phyloP scores from a whole-genome alignment of 2,113 vertebrate genomes.

The Nematolebias whitei region DNA sequence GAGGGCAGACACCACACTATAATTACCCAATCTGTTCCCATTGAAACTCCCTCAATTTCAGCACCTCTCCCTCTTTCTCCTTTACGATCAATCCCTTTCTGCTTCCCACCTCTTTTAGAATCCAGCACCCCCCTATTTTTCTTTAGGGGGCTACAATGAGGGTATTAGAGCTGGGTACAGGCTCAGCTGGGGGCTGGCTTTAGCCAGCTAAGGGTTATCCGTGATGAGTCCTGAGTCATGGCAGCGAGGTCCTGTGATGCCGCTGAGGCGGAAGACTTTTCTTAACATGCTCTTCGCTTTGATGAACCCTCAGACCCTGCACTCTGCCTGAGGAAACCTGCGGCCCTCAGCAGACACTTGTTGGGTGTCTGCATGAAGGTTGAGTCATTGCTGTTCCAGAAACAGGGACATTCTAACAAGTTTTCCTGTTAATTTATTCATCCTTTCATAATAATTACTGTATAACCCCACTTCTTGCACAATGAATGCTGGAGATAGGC shows the following conservation, averaged over 20 bases:
- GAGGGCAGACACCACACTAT: slow-evolving; percentile 68
- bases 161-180: slow-evolving; percentile 76
- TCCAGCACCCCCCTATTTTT: slow-evolving; percentile 43
- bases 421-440: neutral
- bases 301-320: slow-evolving; percentile 69
- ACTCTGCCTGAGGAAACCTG: slow-evolving; percentile 54
- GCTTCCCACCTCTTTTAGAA: slow-evolving; percentile 63
- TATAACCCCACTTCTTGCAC: too few relatives aligned
- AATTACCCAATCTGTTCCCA: slow-evolving; percentile 80
- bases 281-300: slow-evolving; percentile 74
- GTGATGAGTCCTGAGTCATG: slow-evolving; percentile 63
- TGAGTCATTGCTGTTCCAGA: slow-evolving; percentile 31
- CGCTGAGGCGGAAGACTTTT: slow-evolving; percentile 80
- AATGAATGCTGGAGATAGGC: too few relatives aligned
- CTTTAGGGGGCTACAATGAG: slow-evolving; percentile 67
- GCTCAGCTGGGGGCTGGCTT: slow-evolving; percentile 72
- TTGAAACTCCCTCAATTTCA: slow-evolving; percentile 75
- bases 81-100: slow-evolving; percentile 43
- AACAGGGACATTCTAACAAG: neutral
- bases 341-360: slow-evolving; percentile 40
- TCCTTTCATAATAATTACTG: neutral
- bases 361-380: slow-evolving; percentile 46
- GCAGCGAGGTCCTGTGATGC: slow-evolving; percentile 77
- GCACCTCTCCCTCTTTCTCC: slow-evolving; percentile 44
- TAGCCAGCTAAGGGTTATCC: slow-evolving; percentile 79